Evolutionary conservation across 2,797 vertebrate species (phyloP).

Genomic region (Ambastaia sidthimunki): DNA sequence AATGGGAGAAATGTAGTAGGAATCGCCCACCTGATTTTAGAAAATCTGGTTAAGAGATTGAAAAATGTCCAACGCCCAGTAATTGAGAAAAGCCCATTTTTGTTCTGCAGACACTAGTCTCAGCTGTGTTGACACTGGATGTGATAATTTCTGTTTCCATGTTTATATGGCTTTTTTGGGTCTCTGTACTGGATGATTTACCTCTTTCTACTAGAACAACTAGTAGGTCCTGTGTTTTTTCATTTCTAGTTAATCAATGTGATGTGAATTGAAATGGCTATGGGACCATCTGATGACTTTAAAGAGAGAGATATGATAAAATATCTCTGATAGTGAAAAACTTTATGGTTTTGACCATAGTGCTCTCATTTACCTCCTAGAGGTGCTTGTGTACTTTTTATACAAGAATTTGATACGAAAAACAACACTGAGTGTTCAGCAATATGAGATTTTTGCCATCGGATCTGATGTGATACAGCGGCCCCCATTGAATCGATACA

Average conservation of each 20-base stretch:
- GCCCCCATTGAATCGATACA: background rate
- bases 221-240: conserved; percentile 14
- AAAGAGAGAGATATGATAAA: conserved; percentile 22
- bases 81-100: too few species aligned
- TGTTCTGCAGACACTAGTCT: too few species aligned
- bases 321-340: conserved; percentile 1
- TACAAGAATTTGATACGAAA: background rate
- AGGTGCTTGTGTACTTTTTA: conserved; percentile 30
- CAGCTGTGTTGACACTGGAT: conserved; percentile 20
- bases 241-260: conserved; percentile 21
- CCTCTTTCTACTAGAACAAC: conserved; percentile 47
- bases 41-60: too few species aligned
- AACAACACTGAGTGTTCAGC: background rate
- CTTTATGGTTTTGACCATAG: conserved; percentile 27
- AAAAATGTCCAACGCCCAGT: too few species aligned
- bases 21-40: too few species aligned
- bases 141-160: conserved; percentile 18
- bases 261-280: conserved; percentile 3
- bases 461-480: conserved; percentile 17
- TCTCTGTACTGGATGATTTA: conserved; percentile 44
- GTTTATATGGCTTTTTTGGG: conserved; percentile 31
- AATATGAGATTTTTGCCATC: conserved; percentile 9
- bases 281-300: conserved; percentile 20
- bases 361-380: conserved; percentile 27
- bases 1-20: too few species aligned